Evolutionary conservation across 2,797 vertebrate species (phyloP).

Genomic region (Parauchenoglanis punctatus): DNA sequence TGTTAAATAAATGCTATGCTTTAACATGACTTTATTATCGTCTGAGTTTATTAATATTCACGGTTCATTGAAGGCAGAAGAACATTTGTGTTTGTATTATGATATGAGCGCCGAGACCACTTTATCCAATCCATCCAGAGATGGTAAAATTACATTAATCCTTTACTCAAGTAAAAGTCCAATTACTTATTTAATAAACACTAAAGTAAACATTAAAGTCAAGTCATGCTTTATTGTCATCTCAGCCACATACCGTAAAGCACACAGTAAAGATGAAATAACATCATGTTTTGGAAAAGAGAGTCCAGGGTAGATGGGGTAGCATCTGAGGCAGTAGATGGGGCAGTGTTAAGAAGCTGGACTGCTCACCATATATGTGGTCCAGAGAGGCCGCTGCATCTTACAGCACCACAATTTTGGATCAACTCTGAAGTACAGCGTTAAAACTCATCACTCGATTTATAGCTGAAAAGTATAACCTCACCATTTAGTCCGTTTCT

Average conservation of each 20-base stretch:
- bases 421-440: background rate
- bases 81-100: background rate
- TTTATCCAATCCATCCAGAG: background rate
- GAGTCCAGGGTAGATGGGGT: no score
- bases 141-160: background rate
- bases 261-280: no score
- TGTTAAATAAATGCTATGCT: slow-evolving; percentile 33
- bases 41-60: background rate
- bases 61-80: background rate
- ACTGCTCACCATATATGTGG: no score
- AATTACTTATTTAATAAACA: background rate
- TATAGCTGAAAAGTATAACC: background rate
- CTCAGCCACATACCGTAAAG: no score
- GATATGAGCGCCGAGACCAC: background rate
- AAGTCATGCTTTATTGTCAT: no score
- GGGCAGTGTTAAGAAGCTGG: no score
- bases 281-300: no score
- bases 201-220: background rate
- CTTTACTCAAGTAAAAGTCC: background rate
- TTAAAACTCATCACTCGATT: background rate
- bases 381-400: no score
- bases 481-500: background rate
- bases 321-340: no score
- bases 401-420: no score
- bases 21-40: background rate